These are phyloP conservation scores for Elaphurus davidianus DNA, from an alignment of 2,113 vertebrate genomes.

Conservation along the genomic window DNA sequence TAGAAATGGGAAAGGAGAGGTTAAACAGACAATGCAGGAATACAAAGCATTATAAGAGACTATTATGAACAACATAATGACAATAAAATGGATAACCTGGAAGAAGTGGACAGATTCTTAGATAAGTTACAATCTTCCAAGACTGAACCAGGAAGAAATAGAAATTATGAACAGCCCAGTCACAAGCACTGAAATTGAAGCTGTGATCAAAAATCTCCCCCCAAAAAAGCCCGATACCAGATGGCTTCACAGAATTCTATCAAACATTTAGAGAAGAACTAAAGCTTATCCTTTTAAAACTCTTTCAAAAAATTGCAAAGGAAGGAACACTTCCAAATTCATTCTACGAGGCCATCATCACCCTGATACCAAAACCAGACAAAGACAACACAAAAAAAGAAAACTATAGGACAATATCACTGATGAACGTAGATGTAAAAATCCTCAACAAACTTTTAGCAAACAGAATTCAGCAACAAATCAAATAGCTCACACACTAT, in stretches of 20 bases:
- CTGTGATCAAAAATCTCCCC: not conserved
- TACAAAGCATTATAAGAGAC: not conserved
- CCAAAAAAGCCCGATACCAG: not conserved
- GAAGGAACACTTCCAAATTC: not conserved
- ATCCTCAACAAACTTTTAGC: not conserved
- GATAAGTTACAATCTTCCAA: not conserved
- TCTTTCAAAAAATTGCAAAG: not conserved
- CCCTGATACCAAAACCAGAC: not conserved
- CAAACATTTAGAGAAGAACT: not conserved
- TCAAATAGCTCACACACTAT: not conserved
- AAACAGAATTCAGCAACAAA: not conserved
- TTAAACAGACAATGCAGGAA: not conserved
- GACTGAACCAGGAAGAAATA: not conserved
- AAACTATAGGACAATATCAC: not conserved
- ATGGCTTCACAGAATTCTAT: not conserved
- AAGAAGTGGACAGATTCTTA: not conserved
- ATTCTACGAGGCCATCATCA: not conserved
- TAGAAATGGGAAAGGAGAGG: not conserved
- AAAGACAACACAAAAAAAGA: not conserved
- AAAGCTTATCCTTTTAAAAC: not conserved
- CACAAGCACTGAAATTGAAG: not conserved
- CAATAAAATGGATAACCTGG: not conserved
- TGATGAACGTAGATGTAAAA: not conserved
- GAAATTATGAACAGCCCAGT: not conserved
- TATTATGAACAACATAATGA: not conserved